Evolutionary conservation across 1,140 invertebrate genomes (phyloP), one percentile per base, ranked within the genome.

Genomic region (Drosophila miranda): DNA sequence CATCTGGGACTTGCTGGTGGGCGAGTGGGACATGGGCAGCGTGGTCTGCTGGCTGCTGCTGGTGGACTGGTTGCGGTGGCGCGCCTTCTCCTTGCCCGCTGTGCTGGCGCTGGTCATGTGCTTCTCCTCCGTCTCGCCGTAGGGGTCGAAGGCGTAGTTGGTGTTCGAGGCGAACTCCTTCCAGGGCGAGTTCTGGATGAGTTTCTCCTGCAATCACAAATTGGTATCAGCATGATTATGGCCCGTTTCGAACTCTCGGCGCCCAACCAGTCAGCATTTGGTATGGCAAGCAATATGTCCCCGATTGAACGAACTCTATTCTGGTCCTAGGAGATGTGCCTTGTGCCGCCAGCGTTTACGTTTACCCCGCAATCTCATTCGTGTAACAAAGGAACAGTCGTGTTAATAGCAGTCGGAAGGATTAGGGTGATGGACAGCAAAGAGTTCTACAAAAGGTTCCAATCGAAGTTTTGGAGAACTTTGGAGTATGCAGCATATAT

Each of bases 111-210:
- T 78, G 60, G 91, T 90, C 83, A 92, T 87, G 81, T 92, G 88
- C 79, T 96, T 95, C 79, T 96, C 95, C 76, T 96, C 95, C 6
- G 90, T 90, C n/a, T 93, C 94, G 58, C 96, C 95, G 87, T 95
- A 96, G 0, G 95, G 94, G 74, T 97, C 96, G 90, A 97, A 97
- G 0, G 95, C 96, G 90, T 97, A 97, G 91, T 97, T 97, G 1
- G 95, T 97, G 82, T 96, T 96, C 1, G 95, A 92, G 2, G 95
- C 94, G 86, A 97, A 97, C 87, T 97, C 96, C 80, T 96, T 96
- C 96, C 96, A 97, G 4, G 95, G 95, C 3, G 95, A 95, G 89
- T 94, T 96, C 19, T 94, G 94, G 58, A 97, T 96, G 21, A 97
- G 91, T 71, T 95, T 95, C 77, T 97, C 96, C 96, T 97, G 92